Evolutionary conservation across 1,140 invertebrate species (phyloP).

Genomic region (Nasonia longicornis): DNA sequence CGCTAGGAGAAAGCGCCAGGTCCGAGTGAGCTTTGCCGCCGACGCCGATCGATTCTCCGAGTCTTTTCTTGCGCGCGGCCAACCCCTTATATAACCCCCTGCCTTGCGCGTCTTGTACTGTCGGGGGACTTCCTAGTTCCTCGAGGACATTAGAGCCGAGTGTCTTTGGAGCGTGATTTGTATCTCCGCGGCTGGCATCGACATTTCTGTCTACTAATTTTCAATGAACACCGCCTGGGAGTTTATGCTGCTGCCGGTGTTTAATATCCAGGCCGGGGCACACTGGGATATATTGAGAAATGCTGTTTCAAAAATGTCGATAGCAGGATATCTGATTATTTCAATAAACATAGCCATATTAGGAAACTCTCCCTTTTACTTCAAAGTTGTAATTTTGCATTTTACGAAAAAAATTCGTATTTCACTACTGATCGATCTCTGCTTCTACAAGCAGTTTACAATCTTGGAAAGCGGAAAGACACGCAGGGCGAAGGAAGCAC

Average conservation of each 20-base stretch:
- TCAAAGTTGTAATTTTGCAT: not conserved
- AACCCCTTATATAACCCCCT: constrained; percentile 39
- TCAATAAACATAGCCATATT: too few relatives aligned
- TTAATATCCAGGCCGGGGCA: not conserved
- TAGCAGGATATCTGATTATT: too few relatives aligned
- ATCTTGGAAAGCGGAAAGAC: constrained; percentile 47
- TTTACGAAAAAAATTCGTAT: not conserved
- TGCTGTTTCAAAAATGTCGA: too few relatives aligned
- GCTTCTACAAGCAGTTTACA: constrained; percentile 48
- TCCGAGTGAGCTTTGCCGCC: constrained; percentile 35
- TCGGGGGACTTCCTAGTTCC: constrained; percentile 10
- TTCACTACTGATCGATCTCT: not conserved
- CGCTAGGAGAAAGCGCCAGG: not conserved
- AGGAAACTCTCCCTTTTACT: too few relatives aligned
- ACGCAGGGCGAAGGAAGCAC: constrained; percentile 47
- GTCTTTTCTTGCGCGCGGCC: constrained; percentile 53
- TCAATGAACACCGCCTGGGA: constrained; percentile 29
- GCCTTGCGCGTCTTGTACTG: constrained; percentile 48
- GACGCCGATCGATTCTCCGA: constrained; percentile 55
- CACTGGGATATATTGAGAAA: too few relatives aligned
- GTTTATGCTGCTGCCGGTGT: not conserved
- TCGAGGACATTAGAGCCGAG: constrained; percentile 27
- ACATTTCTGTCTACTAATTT: constrained; percentile 34
- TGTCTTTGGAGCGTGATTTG: constrained; percentile 39
- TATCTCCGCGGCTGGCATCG: constrained; percentile 32